Percentiles rank a stretch among this genome's conserved stretches.
Evolutionary conservation across 2,797 vertebrate species (phyloP).

Genomic region (Erithacus rubecula): DNA sequence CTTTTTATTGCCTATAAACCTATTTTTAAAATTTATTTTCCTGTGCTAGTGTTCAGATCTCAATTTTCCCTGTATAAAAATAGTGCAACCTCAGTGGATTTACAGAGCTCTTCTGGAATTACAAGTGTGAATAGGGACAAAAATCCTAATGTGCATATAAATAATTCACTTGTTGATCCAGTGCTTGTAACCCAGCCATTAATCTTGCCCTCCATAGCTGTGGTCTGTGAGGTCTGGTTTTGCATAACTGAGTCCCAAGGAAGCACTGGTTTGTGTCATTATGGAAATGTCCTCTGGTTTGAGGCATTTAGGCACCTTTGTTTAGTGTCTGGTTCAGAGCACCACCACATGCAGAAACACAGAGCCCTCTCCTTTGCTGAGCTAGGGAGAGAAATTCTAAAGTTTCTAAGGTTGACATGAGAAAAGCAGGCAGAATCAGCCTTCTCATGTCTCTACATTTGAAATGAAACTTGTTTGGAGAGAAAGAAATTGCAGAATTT

Average conservation of each 20-base stretch:
- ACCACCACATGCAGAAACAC: neutral
- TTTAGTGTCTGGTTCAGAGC: neutral
- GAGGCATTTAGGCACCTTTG: neutral
- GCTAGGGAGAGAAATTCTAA: neutral
- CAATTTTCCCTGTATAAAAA: neutral
- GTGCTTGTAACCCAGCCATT: neutral
- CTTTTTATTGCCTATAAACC: neutral
- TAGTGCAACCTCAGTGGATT: neutral
- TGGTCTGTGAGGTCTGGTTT: neutral
- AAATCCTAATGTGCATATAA: neutral
- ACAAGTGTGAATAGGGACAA: neutral
- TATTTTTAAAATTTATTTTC: neutral
- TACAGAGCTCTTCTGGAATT: neutral
- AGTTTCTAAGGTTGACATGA: neutral
- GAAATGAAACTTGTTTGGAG: neutral
- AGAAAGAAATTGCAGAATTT: constrained; percentile 9
- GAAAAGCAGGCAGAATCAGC: neutral
- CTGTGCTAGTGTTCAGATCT: neutral
- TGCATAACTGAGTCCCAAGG: neutral
- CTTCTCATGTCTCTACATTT: neutral
- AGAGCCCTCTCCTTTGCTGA: neutral
- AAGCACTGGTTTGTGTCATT: constrained; percentile 31
- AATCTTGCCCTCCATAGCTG: neutral
- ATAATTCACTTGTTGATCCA: constrained; percentile 22
- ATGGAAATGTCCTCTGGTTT: neutral